These are phyloP conservation scores for Coecobrya sp. DNA, from an alignment of 2,888 invertebrate genomes.

Conservation along the genomic window DNA sequence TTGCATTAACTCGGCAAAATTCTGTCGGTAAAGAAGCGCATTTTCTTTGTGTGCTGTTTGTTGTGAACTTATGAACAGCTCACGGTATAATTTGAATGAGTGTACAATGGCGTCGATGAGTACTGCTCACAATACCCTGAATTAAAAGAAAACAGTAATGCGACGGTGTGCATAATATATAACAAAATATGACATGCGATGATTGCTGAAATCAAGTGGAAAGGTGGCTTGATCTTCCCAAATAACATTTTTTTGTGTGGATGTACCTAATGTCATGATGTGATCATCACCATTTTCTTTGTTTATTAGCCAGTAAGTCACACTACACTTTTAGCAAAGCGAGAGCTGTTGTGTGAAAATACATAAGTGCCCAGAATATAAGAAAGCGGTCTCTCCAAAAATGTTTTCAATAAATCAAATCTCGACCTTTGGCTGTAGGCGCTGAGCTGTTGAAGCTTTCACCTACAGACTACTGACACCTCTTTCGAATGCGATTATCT, in stretches of 20 bases:
- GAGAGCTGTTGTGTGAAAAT: background rate
- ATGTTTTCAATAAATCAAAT: conserved; percentile 71
- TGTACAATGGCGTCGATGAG: conserved; percentile 37
- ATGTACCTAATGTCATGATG: conserved; percentile 11
- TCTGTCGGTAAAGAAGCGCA: conserved; percentile 46
- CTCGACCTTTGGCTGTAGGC: conserved; percentile 75
- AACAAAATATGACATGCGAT: conserved; percentile 63
- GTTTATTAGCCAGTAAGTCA: conserved; percentile 27
- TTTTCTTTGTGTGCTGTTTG: background rate
- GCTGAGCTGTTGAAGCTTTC: conserved; percentile 79
- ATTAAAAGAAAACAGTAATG: conserved; percentile 42
- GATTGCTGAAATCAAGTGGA: conserved; percentile 67
- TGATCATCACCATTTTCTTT: conserved; percentile 54
- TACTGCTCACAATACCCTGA: background rate
- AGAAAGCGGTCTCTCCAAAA: conserved; percentile 30
- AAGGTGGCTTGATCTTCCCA: conserved; percentile 20
- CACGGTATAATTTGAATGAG: conserved; percentile 64
- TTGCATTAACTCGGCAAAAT: conserved; percentile 23
- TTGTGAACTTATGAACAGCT: conserved; percentile 12
- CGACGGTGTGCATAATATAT: background rate
- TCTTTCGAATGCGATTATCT: conserved; percentile 58
- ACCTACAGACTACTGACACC: conserved; percentile 63
- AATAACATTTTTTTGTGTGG: conserved; percentile 1
- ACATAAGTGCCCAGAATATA: background rate
- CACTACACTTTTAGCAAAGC: background rate